These are phyloP conservation scores for Gallirallus australis DNA, from an alignment of 2,797 vertebrate genomes.

Conservation along the genomic window DNA sequence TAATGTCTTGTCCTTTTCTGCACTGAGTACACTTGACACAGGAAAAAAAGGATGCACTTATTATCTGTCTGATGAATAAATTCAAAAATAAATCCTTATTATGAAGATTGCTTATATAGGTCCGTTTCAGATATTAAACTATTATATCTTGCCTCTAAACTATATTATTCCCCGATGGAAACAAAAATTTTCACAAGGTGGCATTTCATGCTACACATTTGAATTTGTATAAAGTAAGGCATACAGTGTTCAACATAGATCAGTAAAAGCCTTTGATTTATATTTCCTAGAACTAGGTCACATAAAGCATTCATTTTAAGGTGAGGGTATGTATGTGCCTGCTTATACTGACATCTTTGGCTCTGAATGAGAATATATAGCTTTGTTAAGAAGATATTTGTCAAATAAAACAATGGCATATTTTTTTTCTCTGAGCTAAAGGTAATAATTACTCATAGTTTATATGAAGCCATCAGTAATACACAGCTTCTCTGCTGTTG, in stretches of 20 bases:
- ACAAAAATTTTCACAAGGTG: conserved; percentile 55
- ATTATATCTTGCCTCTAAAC: conserved; percentile 63
- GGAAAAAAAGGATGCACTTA: conserved; percentile 31
- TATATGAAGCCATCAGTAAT: neutral
- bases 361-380: neutral
- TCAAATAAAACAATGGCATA: conserved; percentile 22
- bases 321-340: neutral
- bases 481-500: neutral
- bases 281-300: conserved; percentile 57
- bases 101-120: conserved; percentile 45
- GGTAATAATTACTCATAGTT: conserved; percentile 37
- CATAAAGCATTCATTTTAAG: conserved; percentile 58
- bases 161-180: conserved; percentile 39
- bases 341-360: neutral
- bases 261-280: conserved; percentile 63
- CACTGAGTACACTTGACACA: conserved; percentile 15
- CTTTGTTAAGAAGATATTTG: conserved; percentile 27
- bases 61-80: conserved; percentile 62
- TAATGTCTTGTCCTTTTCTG: conserved; percentile 47
- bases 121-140: conserved; percentile 59
- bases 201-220: conserved; percentile 47
- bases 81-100: conserved; percentile 71
- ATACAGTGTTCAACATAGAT: conserved; percentile 23
- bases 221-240: conserved; percentile 50
- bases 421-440: conserved; percentile 37